Percentiles rank a stretch among this genome's conserved stretches.
Evolutionary conservation across 2,797 vertebrate genomes (phyloP).

Genomic region (Vireo griseus): DNA sequence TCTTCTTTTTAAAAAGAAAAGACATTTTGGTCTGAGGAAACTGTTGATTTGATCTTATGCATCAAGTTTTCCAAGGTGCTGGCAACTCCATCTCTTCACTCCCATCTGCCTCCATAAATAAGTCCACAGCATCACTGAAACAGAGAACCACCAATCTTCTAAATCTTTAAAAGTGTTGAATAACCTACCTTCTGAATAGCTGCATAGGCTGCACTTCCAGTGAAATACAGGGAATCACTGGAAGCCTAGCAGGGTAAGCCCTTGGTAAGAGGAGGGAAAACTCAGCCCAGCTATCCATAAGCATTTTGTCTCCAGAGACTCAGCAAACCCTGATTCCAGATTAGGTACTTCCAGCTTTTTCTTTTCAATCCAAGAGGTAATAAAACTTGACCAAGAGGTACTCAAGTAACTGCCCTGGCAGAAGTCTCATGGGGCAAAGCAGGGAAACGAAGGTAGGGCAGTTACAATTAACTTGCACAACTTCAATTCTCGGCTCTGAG

Average conservation of each 20-base stretch:
- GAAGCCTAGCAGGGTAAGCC: background rate
- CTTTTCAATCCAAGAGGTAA: background rate
- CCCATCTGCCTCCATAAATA: background rate
- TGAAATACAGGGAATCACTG: background rate
- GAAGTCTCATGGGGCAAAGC: background rate
- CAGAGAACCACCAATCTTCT: background rate
- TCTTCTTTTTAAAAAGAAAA: background rate
- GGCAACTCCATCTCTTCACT: conserved; percentile 5
- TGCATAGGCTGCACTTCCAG: background rate
- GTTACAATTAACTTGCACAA: background rate
- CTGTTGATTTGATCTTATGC: background rate
- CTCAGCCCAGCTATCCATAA: background rate
- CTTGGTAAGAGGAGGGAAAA: background rate
- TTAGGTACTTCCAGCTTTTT: background rate
- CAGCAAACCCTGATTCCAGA: background rate
- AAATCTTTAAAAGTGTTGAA: background rate
- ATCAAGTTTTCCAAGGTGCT: conserved; percentile 17
- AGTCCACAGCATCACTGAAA: background rate
- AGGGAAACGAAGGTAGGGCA: background rate
- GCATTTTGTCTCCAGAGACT: background rate
- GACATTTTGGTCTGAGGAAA: background rate
- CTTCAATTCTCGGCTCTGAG: background rate
- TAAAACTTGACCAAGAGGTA: background rate
- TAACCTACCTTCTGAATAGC: conserved; percentile 21
- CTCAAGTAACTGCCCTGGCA: background rate